Percentiles rank a stretch among this genome's conserved stretches.
phyloP scores from a whole-genome alignment of 1,140 invertebrate species.

The Camponotus floridanus region DNA sequence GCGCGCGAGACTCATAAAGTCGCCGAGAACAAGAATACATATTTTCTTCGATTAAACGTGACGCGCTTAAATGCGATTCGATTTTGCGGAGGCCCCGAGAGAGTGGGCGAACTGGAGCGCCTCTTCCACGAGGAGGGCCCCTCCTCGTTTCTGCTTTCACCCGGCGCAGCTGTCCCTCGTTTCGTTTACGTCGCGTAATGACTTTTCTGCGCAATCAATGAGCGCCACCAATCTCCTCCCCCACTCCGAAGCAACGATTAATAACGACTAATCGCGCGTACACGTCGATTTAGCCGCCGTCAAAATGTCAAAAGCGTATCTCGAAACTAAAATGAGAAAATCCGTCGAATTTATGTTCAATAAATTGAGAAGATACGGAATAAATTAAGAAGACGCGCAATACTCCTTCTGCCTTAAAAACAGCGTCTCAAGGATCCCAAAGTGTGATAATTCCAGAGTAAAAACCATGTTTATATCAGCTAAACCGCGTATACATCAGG shows the following conservation, averaged over 20 bases:
- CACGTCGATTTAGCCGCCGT: background rate
- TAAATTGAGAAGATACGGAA: slow-evolving; percentile 49
- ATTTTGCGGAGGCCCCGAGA: background rate
- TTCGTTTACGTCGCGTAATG: slow-evolving; percentile 1
- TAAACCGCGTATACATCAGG: background rate
- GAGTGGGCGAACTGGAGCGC: slow-evolving; percentile 65
- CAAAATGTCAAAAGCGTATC: background rate
- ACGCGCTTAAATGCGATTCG: slow-evolving; percentile 51
- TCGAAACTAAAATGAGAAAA: slow-evolving; percentile 18
- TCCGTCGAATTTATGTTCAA: slow-evolving; percentile 49
- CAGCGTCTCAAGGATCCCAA: slow-evolving; percentile 53
- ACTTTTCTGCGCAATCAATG: slow-evolving; percentile 24
- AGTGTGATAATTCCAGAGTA: slow-evolving; percentile 44
- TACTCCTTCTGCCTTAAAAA: slow-evolving; percentile 12
- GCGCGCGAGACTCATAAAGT: background rate
- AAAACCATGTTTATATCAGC: slow-evolving; percentile 40
- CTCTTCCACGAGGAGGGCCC: slow-evolving; percentile 12
- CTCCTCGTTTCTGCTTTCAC: slow-evolving; percentile 68
- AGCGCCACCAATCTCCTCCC: background rate
- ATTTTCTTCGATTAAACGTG: slow-evolving; percentile 42
- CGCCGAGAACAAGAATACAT: slow-evolving; percentile 5
- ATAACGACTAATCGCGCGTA: background rate
- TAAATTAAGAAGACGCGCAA: slow-evolving; percentile 44
- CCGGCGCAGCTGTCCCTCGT: slow-evolving; percentile 23
- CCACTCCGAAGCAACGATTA: background rate